Conservation (phyloP, 2,797 vertebrate species). For the Sciurus carolinensis region DNA sequence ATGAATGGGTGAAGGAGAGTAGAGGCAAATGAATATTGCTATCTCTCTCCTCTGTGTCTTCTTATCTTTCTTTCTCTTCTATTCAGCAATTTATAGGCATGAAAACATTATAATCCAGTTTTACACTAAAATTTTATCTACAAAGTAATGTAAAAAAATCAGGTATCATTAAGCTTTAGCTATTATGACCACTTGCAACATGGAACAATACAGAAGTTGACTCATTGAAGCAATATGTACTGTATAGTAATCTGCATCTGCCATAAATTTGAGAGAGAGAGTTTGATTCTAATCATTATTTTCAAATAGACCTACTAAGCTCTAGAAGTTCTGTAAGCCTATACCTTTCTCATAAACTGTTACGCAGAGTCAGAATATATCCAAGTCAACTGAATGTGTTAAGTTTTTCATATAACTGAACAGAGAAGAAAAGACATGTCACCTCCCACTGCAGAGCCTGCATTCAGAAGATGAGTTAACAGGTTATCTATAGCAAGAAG, state of each 20-base stretch:
- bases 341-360: neutral
- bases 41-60: neutral
- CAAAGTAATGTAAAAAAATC: neutral
- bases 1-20: neutral
- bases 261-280: neutral
- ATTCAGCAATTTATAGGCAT: neutral
- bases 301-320: neutral
- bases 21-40: neutral
- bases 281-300: constrained; percentile 45
- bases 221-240: neutral
- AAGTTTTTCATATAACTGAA: constrained; percentile 52
- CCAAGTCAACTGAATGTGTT: neutral
- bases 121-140: neutral
- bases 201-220: neutral
- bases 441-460: neutral
- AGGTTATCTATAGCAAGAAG: constrained; percentile 17
- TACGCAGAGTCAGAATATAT: neutral
- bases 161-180: neutral
- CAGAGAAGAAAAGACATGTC: constrained; percentile 32
- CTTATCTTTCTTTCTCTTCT: neutral
- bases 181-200: neutral
- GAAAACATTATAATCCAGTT: neutral
- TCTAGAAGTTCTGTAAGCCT: neutral
- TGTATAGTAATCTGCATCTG: neutral
- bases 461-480: constrained; percentile 49